Evolutionary conservation across 2,113 vertebrate genomes (phyloP).

Genomic region (Cacatua alba): DNA sequence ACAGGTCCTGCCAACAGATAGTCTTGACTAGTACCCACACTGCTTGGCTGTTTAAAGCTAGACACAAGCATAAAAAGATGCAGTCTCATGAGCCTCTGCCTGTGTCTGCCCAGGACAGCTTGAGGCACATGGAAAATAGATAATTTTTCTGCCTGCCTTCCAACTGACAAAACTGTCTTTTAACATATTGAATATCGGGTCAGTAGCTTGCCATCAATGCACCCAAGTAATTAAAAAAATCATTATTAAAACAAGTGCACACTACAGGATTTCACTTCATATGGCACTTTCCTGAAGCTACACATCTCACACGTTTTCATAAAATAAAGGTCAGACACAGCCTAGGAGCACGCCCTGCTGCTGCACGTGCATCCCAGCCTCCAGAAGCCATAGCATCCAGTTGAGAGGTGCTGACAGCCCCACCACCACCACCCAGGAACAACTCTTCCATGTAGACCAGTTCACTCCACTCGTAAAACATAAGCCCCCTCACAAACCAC

Average conservation of each 20-base stretch:
- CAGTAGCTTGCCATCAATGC: slow-evolving; percentile 59
- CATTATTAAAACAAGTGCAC: slow-evolving; percentile 47
- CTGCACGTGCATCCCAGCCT: not conserved
- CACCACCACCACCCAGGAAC: not conserved
- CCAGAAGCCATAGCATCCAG: not conserved
- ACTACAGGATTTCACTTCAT: slow-evolving; percentile 31
- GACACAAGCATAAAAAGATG: not conserved
- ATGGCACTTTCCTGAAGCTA: not conserved
- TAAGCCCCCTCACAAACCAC: not conserved
- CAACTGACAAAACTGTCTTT: slow-evolving; percentile 60
- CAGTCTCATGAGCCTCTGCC: not conserved
- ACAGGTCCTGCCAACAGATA: not conserved
- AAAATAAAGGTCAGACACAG: slow-evolving; percentile 24
- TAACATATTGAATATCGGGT: slow-evolving; percentile 57
- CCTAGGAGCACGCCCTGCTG: not conserved
- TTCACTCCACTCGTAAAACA: not conserved
- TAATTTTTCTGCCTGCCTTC: slow-evolving; percentile 49
- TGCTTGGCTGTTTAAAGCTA: not conserved
- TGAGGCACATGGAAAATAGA: slow-evolving; percentile 28
- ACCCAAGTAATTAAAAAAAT: slow-evolving; percentile 69
- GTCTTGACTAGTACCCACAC: not conserved
- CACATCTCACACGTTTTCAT: not conserved
- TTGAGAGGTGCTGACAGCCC: not conserved
- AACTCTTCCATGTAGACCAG: not conserved
- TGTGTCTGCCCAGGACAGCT: not conserved